phyloP scores from a whole-genome alignment of 2,797 vertebrate species.

The Selene dorsalis region DNA sequence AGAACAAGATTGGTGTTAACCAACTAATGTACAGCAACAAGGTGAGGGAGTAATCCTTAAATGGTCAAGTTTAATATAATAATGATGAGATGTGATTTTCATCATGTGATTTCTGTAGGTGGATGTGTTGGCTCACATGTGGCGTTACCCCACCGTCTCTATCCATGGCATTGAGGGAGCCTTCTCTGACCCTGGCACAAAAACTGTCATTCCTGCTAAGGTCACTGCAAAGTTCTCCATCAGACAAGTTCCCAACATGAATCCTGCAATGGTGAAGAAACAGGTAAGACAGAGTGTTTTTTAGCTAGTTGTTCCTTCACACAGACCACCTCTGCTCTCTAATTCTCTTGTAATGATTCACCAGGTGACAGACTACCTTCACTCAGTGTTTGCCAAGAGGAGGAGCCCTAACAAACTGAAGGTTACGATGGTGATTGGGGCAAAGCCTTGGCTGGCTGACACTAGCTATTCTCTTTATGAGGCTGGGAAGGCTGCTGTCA shows the following conservation, averaged over 20 bases:
- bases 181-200: conserved; percentile 88
- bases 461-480: conserved; percentile 83
- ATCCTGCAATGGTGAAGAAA: conserved; percentile 84
- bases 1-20: conserved; percentile 80
- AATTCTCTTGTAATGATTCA: not conserved
- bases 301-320: not conserved
- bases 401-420: conserved; percentile 91
- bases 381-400: conserved; percentile 87
- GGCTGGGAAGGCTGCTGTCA: conserved; percentile 88
- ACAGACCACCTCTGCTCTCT: not conserved
- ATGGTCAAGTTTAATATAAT: not conserved
- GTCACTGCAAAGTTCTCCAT: conserved; percentile 95
- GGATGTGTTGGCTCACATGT: conserved; percentile 89
- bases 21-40: conserved; percentile 90
- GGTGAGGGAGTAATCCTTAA: conserved; percentile 72
- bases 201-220: conserved; percentile 93
- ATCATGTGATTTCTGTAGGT: conserved; percentile 79
- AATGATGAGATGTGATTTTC: not conserved
- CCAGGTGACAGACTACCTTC: conserved; percentile 89
- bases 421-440: conserved; percentile 87
- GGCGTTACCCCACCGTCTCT: conserved; percentile 91
- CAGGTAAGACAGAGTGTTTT: conserved; percentile 82
- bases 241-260: conserved; percentile 92
- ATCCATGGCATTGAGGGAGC: conserved; percentile 94
- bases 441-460: conserved; percentile 89